These are phyloP conservation scores for Metridium senile DNA, from an alignment of 92 coral and sea anemone species.

Conservation along the genomic window DNA sequence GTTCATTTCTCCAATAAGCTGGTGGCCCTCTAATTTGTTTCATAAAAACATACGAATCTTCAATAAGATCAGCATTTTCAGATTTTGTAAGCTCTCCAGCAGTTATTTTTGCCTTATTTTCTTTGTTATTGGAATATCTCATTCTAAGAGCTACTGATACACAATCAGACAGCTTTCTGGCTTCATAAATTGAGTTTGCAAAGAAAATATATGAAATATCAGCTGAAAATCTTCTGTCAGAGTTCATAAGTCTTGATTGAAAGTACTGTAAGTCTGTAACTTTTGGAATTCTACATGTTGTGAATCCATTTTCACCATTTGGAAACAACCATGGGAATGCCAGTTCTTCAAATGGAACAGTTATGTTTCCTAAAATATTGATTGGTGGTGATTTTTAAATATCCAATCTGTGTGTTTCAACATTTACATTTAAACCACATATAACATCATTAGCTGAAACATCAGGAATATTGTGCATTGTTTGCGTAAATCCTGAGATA, in stretches of 20 bases:
- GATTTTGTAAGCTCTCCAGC: conserved; percentile 40
- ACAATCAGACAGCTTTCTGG: conserved; percentile 45
- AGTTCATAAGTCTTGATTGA: conserved; percentile 38
- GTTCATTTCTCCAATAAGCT: conserved; percentile 50
- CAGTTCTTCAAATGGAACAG: conserved; percentile 50
- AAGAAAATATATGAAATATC: conserved; percentile 46
- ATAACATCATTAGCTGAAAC: conserved; percentile 12
- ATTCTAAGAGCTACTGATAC: conserved; percentile 51
- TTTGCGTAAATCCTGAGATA: conserved; percentile 11
- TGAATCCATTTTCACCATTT: conserved; percentile 40
- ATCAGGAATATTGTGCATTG: conserved; percentile 5
- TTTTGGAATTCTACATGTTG: conserved; percentile 24
- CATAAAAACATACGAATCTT: conserved; percentile 51
- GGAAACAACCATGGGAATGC: conserved; percentile 60
- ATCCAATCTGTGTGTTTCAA: neutral
- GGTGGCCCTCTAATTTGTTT: conserved; percentile 44
- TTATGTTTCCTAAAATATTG: conserved; percentile 29
- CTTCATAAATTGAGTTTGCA: conserved; percentile 48
- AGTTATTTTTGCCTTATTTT: conserved; percentile 19
- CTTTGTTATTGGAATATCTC: conserved; percentile 19
- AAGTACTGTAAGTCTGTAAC: conserved; percentile 51
- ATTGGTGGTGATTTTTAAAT: conserved; percentile 15
- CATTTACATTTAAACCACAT: conserved; percentile 7
- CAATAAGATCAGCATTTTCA: conserved; percentile 36
- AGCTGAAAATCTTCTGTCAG: conserved; percentile 38